These are phyloP conservation scores for Sycobia sp. DNA, from an alignment of 1,140 invertebrate genomes.

Conservation along the genomic window DNA sequence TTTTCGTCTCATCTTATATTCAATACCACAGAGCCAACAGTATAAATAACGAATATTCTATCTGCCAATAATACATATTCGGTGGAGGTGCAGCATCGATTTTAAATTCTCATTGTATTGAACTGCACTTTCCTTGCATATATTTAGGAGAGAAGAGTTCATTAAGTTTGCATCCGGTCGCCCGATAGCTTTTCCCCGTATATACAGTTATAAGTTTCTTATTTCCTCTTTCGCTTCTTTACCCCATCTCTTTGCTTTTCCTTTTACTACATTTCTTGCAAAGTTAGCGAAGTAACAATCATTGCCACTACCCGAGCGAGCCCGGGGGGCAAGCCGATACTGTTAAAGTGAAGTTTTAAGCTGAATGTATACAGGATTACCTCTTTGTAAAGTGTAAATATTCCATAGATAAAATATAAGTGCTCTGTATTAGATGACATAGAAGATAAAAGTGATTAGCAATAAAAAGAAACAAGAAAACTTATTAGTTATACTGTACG, in stretches of 20 bases:
- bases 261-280: no score
- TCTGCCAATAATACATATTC: slow-evolving; percentile 8
- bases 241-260: no score
- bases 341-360: neutral
- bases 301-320: no score
- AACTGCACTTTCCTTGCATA: neutral
- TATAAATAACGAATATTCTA: no score
- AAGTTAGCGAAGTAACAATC: no score
- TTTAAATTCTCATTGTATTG: slow-evolving; percentile 21
- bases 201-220: neutral
- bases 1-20: no score
- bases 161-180: slow-evolving; percentile 23
- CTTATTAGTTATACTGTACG: no score
- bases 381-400: slow-evolving; percentile 8
- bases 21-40: no score
- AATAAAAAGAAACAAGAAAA: no score
- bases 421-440: neutral
- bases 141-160: slow-evolving; percentile 10
- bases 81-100: neutral
- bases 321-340: neutral
- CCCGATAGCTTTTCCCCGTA: slow-evolving; percentile 11
- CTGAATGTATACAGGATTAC: slow-evolving; percentile 2
- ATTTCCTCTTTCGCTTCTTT: no score
- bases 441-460: no score
- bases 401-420: neutral